Conservation (phyloP, 2,888 invertebrate species). For the Nowickia ferox region DNA sequence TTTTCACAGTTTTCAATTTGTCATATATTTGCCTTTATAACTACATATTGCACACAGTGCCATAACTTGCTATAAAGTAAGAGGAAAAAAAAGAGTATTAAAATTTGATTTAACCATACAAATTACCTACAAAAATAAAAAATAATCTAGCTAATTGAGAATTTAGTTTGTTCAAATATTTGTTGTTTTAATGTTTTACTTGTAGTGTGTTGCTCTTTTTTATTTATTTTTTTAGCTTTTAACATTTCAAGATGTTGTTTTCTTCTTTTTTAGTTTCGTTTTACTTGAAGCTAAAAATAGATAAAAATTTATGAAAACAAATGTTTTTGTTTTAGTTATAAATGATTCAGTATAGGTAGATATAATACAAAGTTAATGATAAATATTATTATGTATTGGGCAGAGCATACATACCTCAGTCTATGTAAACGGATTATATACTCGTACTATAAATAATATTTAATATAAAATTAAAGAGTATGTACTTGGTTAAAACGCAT, state of each 20-base stretch:
- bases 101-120: slow-evolving; percentile 6
- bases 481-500: background rate
- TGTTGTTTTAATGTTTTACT: background rate
- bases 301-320: slow-evolving; percentile 19
- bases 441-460: background rate
- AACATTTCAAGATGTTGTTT: slow-evolving; percentile 33
- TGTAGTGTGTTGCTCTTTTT: slow-evolving; percentile 20
- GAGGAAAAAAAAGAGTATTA: background rate
- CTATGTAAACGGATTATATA: slow-evolving; percentile 7
- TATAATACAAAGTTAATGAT: background rate
- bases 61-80: background rate
- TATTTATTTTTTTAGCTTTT: slow-evolving; percentile 42
- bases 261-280: background rate
- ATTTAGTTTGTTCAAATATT: slow-evolving; percentile 56
- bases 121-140: slow-evolving; percentile 14
- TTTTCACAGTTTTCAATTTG: no score
- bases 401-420: background rate
- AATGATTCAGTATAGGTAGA: slow-evolving; percentile 4
- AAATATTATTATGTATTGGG: slow-evolving; percentile 28
- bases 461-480: background rate
- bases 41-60: background rate
- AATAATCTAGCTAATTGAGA: slow-evolving; percentile 59
- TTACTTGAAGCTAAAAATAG: slow-evolving; percentile 57
- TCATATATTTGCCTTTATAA: background rate
- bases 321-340: background rate